Evolutionary conservation across 2,113 vertebrate species (phyloP), one percentile per base, ranked within the genome.

Genomic region (Oreochromis aureus): DNA sequence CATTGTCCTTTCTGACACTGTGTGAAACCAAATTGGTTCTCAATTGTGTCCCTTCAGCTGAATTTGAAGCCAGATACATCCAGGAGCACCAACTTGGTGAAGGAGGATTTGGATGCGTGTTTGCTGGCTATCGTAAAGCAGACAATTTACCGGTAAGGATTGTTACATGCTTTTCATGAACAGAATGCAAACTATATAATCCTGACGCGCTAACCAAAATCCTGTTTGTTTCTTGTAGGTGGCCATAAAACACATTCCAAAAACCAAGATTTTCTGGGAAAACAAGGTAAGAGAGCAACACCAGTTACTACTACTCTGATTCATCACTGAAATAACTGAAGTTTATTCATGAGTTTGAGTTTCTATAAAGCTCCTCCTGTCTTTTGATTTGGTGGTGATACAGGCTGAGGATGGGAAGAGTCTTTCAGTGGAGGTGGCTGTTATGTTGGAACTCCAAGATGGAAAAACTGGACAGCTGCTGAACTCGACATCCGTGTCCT

Each of bases 161-260:
- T 1, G 2, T n/a, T 0, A 32, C 27, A 73, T 4, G 13, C 0
- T 10, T 18, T 6, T 18, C 41, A 18, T 10, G 2, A 71, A 71
- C 3, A 18, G 30, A 24, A 16, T 10, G 22, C 2, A 73, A 16
- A 27, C 39, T 24, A 1, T 0, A 44, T 16, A 13, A 48, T 2
- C 1, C 69, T 73, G 22, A 41, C 30, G 24, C 5, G 0, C 2
- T 2, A 73, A 71, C 66, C 30, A 10, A 76, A 48, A 18, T 48
- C 69, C 3, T 7, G 15, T 61, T 58, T 58, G 27, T 15, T 76
- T 30, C 24, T 11, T 46, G 39, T 73, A 46, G 36, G n/a, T 71
- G 5, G 63, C 36, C n/a, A 66, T 66, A 11, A 55, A 22, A 24
- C n/a, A 24, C 5, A 55, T 22, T 2, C 19, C 19, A n/a, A n/a